A percentile compares a stretch with the other conserved stretches of the same genome.
Evolutionary conservation across 92 coral and sea anemone genomes (phyloP).

Genomic region (Hydrozoanthus gracilis): DNA sequence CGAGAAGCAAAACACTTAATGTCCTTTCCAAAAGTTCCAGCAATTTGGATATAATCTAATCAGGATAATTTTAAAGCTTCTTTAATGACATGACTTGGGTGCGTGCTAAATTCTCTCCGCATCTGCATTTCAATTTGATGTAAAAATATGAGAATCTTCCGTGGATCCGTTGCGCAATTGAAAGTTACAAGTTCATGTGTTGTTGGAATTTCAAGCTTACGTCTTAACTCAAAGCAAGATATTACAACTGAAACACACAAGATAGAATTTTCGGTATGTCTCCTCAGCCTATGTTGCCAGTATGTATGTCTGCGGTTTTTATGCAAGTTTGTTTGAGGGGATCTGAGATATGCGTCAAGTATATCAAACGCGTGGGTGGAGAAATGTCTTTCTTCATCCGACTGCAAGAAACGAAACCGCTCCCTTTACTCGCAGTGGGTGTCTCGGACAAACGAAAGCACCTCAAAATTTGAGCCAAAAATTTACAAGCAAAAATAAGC

Average conservation of each 20-base stretch:
- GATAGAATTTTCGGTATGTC: neutral
- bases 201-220: no score
- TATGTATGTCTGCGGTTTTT: neutral
- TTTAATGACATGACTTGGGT: neutral
- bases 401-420: neutral
- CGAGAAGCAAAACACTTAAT: neutral
- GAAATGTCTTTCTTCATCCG: conserved; percentile 2
- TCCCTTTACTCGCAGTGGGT: neutral
- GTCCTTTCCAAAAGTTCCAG: neutral
- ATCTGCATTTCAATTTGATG: neutral
- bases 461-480: neutral
- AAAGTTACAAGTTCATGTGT: neutral
- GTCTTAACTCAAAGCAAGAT: neutral
- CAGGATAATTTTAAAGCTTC: neutral
- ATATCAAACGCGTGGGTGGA: conserved; percentile 27
- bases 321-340: neutral
- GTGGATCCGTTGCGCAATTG: neutral
- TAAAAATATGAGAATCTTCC: neutral
- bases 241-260: neutral
- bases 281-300: neutral
- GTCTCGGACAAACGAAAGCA: neutral
- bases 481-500: neutral
- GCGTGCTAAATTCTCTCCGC: conserved; percentile 1
- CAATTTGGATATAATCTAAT: neutral
- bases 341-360: conserved; percentile 10